Conservation (phyloP, 2,888 invertebrate species). For the Chelonus formosanus region DNA sequence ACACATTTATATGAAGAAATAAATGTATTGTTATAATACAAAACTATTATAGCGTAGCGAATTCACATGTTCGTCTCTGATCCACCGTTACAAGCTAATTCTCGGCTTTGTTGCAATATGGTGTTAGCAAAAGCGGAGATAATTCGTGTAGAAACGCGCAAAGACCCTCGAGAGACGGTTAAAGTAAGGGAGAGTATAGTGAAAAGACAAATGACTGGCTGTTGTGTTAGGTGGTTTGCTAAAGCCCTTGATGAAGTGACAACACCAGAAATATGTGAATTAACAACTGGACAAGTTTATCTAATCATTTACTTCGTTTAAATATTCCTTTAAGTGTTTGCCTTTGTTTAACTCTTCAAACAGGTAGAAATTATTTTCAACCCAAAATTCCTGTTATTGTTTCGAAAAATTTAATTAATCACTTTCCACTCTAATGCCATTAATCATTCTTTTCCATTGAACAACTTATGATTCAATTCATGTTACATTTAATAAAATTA, state of each 20-base stretch:
- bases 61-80: constrained; percentile 19
- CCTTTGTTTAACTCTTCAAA: no score
- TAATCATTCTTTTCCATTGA: no score
- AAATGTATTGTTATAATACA: constrained; percentile 20
- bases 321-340: not conserved
- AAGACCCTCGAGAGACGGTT: constrained; percentile 19
- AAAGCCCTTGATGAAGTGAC: constrained; percentile 23
- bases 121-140: constrained; percentile 26
- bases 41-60: constrained; percentile 12
- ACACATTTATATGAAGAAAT: constrained; percentile 10
- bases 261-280: constrained; percentile 2
- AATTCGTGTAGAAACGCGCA: constrained; percentile 28
- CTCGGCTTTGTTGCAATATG: constrained; percentile 30
- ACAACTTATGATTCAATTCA: no score
- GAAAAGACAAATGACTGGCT: constrained; percentile 35
- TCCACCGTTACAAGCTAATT: constrained; percentile 25
- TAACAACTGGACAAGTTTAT: not conserved
- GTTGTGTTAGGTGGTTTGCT: constrained; percentile 26
- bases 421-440: no score
- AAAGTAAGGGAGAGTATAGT: constrained; percentile 16
- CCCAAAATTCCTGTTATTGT: no score
- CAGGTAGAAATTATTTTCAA: no score
- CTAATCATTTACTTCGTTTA: no score
- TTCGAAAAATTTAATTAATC: no score
- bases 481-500: no score